Base-by-base conservation (phyloP, 2,888 invertebrate species). In the Cylindroiulus punctatus region DNA sequence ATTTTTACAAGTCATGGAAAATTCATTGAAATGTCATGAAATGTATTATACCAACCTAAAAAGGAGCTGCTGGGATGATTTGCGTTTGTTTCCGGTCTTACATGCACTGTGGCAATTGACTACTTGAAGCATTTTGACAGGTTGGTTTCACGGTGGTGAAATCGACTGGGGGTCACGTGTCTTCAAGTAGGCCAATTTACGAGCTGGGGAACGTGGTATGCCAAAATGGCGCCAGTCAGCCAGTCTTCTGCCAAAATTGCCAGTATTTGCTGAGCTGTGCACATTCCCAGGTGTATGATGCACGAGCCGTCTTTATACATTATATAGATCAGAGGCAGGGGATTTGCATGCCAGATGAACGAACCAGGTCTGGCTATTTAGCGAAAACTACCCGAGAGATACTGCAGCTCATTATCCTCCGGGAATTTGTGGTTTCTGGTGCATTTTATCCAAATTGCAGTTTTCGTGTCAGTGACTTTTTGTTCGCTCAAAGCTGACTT, bases 251-350 rank as follows among this genome's bases (percentile, higher is more conserved):
- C 65, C 65, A 65, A 65, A 0, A 65, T 65, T 44, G 2, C 22
- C 0, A 1, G 8, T 26, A 65, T 65, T 65, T 65, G 65, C 65
- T 65, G 65, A 65, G 22, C 22, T 26, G 8, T 22, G 65, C 65
- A 65, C 65, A 65, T 65, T 65, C 65, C 65, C 65, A 7, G 12
- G 26, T 26, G 65, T 65, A 65, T 65, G 65, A 65, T 65, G 65
- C 26, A 65, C 19, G 65, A 65, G 8, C 65, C 19, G 26, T 65
- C 26, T 65, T 65, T 65, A 65, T 65, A 40, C 40, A 40, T 40
- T 40, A 26, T 26, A 65, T 65, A 65, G 65, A 17, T n/a, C 52
- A 17, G 7, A 52, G 36, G 7, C 44, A 44, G 65, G 3, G n/a
- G 26, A 65, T 65, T 65, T 65, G 65, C 65, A 65, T 65, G 65